A percentile compares a stretch with the other conserved stretches of the same genome.
Evolutionary conservation across 2,888 invertebrate species (phyloP).

Genomic region (Platynereis dumerilii): DNA sequence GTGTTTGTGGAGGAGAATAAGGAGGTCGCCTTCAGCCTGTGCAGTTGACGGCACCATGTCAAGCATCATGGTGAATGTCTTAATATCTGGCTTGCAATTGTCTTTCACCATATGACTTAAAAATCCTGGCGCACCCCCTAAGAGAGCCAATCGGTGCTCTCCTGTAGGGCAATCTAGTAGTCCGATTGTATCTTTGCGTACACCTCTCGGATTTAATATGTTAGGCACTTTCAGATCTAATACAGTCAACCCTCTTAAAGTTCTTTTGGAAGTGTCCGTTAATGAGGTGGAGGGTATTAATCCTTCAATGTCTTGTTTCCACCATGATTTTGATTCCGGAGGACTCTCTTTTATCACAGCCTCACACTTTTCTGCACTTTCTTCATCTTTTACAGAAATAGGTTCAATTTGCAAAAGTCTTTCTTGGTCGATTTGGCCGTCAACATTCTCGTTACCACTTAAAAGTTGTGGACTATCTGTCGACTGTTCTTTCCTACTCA

Average conservation of each 20-base stretch:
- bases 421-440: neutral
- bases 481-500: conserved; percentile 3
- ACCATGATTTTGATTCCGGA: neutral
- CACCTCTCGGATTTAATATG: conserved; percentile 37
- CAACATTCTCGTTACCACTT: neutral
- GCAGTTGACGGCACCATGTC: conserved; percentile 73
- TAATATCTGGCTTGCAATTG: conserved; percentile 76
- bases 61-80: conserved; percentile 80
- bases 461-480: neutral
- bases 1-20: conserved; percentile 69
- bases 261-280: neutral
- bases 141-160: conserved; percentile 64
- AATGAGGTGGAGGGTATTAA: neutral
- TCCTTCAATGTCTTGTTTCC: conserved; percentile 1
- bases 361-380: neutral
- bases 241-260: neutral
- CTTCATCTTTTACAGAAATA: neutral
- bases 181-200: neutral
- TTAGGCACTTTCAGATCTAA: conserved; percentile 30
- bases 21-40: conserved; percentile 73
- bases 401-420: conserved; percentile 6
- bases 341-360: neutral
- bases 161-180: conserved; percentile 8
- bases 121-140: conserved; percentile 82
- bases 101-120: conserved; percentile 76